Base-by-base conservation (phyloP, 1,140 invertebrate genomes). In the Ridgeia piscesae region DNA sequence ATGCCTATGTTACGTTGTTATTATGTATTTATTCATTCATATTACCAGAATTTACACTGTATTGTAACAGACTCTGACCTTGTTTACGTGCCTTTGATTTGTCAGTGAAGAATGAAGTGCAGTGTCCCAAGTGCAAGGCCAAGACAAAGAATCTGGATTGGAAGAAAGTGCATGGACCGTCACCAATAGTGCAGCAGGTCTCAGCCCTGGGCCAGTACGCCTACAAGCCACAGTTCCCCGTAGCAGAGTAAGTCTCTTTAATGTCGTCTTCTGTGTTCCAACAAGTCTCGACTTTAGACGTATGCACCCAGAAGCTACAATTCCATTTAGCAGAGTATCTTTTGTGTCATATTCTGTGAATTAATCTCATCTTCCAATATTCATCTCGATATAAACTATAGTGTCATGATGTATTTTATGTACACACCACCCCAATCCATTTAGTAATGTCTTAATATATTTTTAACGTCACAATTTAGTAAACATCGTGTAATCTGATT, bases 21-120 rank as follows among this genome's bases (percentile, higher is more conserved):
- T 42, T 42, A 11, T 42, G 4, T 42, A 42, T 42, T 42, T n/a
- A n/a, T n/a, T 42, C 11, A 42, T 42, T 4, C 11, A 42, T 42
- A 6, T 42, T 42, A 42, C 42, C 42, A 42, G 42, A 11, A 6
- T 6, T 42, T 42, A 42, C 11, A 42, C 42, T 42, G 42, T 77
- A 77, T 31, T 77, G 2, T 77, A 21, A 77, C 58, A 77, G 14
- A 21, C 14, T 31, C 27, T 77, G 58, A 21, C 2, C 11, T 77
- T 77, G 58, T 77, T 77, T 77, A 21, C 27, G 58, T 1, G 58
- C 17, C 1, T 89, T 6, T 89, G 34, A 89, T 6, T 33, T 89
- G n/a, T 89, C 89, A 90, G 89, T 90, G 89, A 90, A 90, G 21
- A 42, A 90, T 90, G 89, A 90, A 33, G 35, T 90, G 6, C 34